Base-by-base conservation (phyloP, 2,113 vertebrate genomes). In the Empidonax traillii region DNA sequence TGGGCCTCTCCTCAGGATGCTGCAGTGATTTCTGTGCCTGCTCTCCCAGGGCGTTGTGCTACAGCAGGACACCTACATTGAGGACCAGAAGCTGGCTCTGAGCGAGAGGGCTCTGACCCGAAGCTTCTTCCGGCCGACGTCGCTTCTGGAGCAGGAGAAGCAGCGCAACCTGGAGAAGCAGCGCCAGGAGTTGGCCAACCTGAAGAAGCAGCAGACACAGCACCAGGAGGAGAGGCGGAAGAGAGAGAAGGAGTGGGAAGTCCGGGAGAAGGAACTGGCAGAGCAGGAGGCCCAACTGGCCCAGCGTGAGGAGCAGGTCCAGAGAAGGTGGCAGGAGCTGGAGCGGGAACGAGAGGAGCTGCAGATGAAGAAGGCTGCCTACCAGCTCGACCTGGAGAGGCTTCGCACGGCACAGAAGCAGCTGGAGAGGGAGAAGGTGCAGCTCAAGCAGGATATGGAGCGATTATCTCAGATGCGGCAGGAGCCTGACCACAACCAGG, bases 151-250 rank as follows among this genome's bases (percentile, higher is more conserved):
- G 92, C 99, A 99, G 97, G 99, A 99, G 98, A 99, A 99, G 98
- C 99, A 99, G 97, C 99, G 99, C 83, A 99, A 98, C 97, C 97
- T 99, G 97, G 99, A 99, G 97, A 99, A 99, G 96, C 99, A 99
- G 96, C 98, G 99, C 41, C 99, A 99, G 98, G 99, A 99, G 85
- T 52, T 99, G 90, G 98, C 99, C n/a, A 98, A 99, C 82, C 98
- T 99, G 83, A 99, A 99, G 97, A 98, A 98, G 89, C 99, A 99
- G 94, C 99, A 99, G 97, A 96, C 98, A 0, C 98, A 99, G 93
- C 98, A 99, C 87, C 98, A 98, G 75, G 99, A 99, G 95, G 99
- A 99, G 96, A 98, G 97, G 84, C 96, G 98, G 52, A 97, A 85
- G 47, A 97, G 96, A 16, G 99, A 99, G 96, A 98, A 96, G 18